Percentiles rank a stretch among this genome's conserved stretches.
These are phyloP conservation scores for Cephalotes varians DNA, from an alignment of 2,888 invertebrate species.

Conservation along the genomic window DNA sequence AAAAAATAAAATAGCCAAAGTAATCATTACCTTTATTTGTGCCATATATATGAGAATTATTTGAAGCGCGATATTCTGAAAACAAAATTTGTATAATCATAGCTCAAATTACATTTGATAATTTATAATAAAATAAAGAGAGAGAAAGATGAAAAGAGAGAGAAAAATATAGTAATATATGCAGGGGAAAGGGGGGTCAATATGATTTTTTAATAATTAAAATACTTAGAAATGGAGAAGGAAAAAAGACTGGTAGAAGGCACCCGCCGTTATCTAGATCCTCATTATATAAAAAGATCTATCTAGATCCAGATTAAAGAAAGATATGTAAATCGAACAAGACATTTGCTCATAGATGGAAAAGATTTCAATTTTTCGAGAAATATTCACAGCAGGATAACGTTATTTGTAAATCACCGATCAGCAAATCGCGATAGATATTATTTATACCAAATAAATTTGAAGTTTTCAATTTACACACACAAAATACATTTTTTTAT, in stretches of 20 bases:
- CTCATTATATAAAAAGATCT: not conserved
- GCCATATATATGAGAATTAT: constrained; percentile 77
- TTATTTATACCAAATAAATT: constrained; percentile 58
- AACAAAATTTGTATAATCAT: constrained; percentile 38
- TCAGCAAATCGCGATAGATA: constrained; percentile 43
- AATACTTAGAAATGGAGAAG: constrained; percentile 82
- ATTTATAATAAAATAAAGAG: constrained; percentile 55
- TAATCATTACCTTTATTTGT: constrained; percentile 77
- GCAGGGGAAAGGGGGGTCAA: constrained; percentile 80
- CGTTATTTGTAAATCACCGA: constrained; percentile 35
- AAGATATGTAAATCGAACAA: constrained; percentile 70
- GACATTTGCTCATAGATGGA: constrained; percentile 77
- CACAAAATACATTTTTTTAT: not conserved
- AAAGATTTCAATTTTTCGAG: constrained; percentile 58
- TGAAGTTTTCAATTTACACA: constrained; percentile 2
- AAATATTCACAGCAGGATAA: constrained; percentile 46
- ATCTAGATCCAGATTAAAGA: constrained; percentile 1
- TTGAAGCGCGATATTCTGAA: constrained; percentile 60
- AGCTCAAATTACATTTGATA: constrained; percentile 53
- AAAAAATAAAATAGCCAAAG: constrained; percentile 61
- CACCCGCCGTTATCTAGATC: constrained; percentile 71
- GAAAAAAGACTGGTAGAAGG: constrained; percentile 84
- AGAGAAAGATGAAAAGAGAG: not conserved
- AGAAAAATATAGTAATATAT: constrained; percentile 59
- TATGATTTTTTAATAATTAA: constrained; percentile 79